Evolutionary conservation across 2,888 invertebrate genomes (phyloP).

Genomic region (Tipula lateralis): DNA sequence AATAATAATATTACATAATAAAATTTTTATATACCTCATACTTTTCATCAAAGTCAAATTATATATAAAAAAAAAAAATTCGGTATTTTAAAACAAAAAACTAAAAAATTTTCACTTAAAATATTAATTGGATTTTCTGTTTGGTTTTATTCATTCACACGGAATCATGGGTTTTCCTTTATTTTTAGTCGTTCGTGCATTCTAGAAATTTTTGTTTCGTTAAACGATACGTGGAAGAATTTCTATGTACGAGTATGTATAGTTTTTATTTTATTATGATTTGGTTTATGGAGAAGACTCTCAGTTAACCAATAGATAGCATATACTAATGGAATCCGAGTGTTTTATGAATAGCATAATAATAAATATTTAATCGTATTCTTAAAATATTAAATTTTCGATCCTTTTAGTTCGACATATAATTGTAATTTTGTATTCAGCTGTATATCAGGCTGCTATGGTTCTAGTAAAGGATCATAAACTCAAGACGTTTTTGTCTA

Average conservation of each 20-base stretch:
- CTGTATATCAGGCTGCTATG: too few species aligned
- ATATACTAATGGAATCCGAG: too few species aligned
- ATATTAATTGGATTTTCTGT: not conserved
- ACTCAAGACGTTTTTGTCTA: too few species aligned
- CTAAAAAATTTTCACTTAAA: not conserved
- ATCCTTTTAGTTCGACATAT: too few species aligned
- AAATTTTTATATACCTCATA: not conserved
- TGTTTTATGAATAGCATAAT: too few species aligned
- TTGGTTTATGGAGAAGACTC: not conserved
- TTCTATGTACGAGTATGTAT: not conserved
- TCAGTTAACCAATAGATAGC: not conserved
- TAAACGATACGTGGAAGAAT: not conserved
- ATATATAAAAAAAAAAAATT: not conserved
- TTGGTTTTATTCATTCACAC: not conserved
- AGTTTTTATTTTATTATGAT: not conserved
- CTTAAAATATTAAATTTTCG: too few species aligned
- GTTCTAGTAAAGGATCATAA: too few species aligned
- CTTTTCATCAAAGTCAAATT: conserved; percentile 19
- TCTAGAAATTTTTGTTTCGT: not conserved
- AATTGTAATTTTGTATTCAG: too few species aligned
- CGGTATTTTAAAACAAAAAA: not conserved
- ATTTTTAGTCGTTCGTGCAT: not conserved
- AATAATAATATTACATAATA: conserved; percentile 4
- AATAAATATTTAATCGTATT: too few species aligned
- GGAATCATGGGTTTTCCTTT: not conserved